These are phyloP conservation scores for Ptyas mucosa DNA, from an alignment of 2,113 vertebrate species.

Conservation along the genomic window DNA sequence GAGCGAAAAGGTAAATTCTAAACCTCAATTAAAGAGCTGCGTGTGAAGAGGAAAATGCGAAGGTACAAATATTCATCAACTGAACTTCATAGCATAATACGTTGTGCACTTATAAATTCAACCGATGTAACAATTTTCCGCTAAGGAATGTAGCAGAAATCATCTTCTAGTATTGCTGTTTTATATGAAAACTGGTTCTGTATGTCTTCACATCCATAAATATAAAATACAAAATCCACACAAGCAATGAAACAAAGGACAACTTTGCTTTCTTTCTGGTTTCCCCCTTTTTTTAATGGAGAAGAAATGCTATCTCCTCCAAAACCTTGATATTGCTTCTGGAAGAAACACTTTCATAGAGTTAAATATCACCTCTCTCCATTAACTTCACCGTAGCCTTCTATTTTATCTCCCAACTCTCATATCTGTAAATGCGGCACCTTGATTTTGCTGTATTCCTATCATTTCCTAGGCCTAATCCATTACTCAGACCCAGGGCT, in stretches of 20 bases:
- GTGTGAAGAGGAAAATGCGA: background rate
- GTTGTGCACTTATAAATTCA: background rate
- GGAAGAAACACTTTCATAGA: constrained; percentile 37
- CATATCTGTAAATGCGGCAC: constrained; percentile 11
- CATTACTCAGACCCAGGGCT: constrained; percentile 16
- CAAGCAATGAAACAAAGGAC: constrained; percentile 24
- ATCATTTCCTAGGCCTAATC: constrained; percentile 29
- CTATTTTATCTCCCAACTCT: constrained; percentile 1
- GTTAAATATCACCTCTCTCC: constrained; percentile 36
- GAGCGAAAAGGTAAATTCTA: background rate
- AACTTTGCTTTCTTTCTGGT: constrained; percentile 28
- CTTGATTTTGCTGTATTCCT: constrained; percentile 19
- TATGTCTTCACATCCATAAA: background rate
- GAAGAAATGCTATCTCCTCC: constrained; percentile 28
- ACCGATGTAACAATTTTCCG: background rate
- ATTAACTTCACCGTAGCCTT: constrained; percentile 18
- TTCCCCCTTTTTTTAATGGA: constrained; percentile 24
- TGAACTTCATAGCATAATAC: background rate
- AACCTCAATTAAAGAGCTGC: background rate
- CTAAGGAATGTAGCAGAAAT: background rate
- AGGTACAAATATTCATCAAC: background rate
- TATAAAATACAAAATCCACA: background rate
- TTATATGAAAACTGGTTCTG: background rate
- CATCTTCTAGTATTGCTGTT: background rate
- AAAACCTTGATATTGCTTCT: constrained; percentile 24